Percentiles rank a stretch among this genome's conserved stretches.
These are phyloP conservation scores for Tipula vernalis DNA, from an alignment of 2,888 invertebrate species.

Conservation along the genomic window DNA sequence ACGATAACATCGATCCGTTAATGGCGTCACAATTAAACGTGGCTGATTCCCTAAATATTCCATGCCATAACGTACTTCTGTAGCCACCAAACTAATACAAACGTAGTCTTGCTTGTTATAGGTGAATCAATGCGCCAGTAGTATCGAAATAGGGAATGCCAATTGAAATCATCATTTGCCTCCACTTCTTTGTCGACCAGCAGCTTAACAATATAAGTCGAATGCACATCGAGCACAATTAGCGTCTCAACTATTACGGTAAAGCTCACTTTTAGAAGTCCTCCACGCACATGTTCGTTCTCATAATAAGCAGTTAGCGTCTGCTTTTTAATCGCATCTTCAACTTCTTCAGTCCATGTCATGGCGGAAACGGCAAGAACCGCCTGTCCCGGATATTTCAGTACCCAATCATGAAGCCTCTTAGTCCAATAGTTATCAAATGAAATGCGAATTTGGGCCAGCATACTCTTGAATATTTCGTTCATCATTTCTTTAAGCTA, in stretches of 20 bases:
- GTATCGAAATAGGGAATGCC: constrained; percentile 84
- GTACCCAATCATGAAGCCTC: constrained; percentile 63
- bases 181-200: constrained; percentile 49
- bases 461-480: constrained; percentile 71
- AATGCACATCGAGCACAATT: constrained; percentile 83
- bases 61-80: constrained; percentile 75
- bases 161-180: constrained; percentile 66
- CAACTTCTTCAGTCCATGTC: constrained; percentile 78
- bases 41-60: constrained; percentile 87
- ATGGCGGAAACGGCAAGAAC: constrained; percentile 75
- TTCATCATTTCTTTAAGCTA: constrained; percentile 87
- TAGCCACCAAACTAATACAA: constrained; percentile 60
- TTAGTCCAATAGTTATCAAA: constrained; percentile 50
- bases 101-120: constrained; percentile 34
- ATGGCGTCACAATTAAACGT: constrained; percentile 80
- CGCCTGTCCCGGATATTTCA: constrained; percentile 88
- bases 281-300: constrained; percentile 64
- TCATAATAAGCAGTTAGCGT: constrained; percentile 43
- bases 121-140: constrained; percentile 50
- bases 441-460: constrained; percentile 63
- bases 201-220: constrained; percentile 67
- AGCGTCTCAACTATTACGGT: constrained; percentile 74
- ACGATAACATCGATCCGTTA: constrained; percentile 85
- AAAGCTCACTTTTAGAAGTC: constrained; percentile 40
- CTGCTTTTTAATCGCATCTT: constrained; percentile 50